Conservation (phyloP, 35 echinoderm and acorn worm species). For the Chiridota heheva region DNA sequence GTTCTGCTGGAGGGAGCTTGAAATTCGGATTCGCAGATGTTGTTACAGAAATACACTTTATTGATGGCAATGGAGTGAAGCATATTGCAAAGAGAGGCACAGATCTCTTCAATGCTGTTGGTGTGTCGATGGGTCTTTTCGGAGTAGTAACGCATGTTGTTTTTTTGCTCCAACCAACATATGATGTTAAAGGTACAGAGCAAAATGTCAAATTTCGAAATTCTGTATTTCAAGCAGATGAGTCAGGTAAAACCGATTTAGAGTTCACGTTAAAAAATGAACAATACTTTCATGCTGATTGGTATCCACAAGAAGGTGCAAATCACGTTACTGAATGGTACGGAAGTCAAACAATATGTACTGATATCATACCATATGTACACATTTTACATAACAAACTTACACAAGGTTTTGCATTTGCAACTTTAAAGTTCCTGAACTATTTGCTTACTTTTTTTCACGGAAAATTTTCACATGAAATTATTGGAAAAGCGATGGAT, state of each 20-base stretch:
- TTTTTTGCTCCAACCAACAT: conserved; percentile 4
- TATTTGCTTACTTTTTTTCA: conserved; percentile 4
- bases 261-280: conserved; percentile 1
- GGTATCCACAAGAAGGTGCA: conserved; percentile 31
- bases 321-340: conserved; percentile 38
- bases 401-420: neutral
- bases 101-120: conserved; percentile 32
- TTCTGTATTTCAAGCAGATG: neutral
- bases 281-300: conserved; percentile 1
- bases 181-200: conserved; percentile 27
- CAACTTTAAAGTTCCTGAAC: neutral
- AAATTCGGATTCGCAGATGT: conserved; percentile 28
- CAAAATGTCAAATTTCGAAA: neutral
- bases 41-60: conserved; percentile 18
- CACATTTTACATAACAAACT: neutral
- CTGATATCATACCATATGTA: neutral
- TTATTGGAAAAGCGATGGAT: neutral
- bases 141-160: conserved; percentile 28
- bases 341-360: neutral
- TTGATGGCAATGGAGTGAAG: conserved; percentile 9
- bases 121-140: conserved; percentile 36
- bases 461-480: neutral
- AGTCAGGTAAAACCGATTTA: neutral
- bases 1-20: conserved; percentile 38
- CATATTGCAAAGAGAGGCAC: neutral